These are phyloP conservation scores for Lamellibrachia luymesi DNA, from an alignment of 1,140 invertebrate species.

Conservation along the genomic window DNA sequence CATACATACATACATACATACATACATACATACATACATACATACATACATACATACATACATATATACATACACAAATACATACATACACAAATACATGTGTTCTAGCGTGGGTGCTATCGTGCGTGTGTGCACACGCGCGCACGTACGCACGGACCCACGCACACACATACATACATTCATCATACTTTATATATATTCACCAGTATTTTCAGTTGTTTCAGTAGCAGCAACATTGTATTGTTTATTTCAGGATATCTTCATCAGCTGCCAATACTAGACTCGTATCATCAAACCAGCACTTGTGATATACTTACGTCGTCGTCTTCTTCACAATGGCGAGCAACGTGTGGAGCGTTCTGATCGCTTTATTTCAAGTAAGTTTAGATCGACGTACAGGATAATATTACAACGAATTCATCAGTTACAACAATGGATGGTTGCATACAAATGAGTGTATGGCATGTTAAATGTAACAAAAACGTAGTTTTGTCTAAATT, in stretches of 20 bases:
- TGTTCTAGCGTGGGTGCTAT: too few species aligned
- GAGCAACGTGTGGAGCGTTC: neutral
- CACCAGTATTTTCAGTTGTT: neutral
- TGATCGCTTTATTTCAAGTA: neutral
- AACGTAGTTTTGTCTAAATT: neutral
- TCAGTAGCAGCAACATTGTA: neutral
- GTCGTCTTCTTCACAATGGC: neutral
- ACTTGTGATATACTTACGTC: neutral
- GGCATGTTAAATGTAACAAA: neutral
- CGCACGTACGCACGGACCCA: too few species aligned
- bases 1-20: too few species aligned
- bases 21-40: too few species aligned
- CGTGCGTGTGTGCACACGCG: too few species aligned
- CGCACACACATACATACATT: too few species aligned
- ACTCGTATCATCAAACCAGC: neutral
- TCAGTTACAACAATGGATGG: neutral
- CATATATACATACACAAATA: too few species aligned
- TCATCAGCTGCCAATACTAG: neutral
- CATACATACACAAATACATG: too few species aligned
- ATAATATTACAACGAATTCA: neutral
- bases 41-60: too few species aligned
- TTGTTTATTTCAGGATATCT: neutral
- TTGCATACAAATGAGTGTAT: neutral
- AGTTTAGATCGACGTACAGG: neutral
- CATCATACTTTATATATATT: neutral